A percentile compares a stretch with the other conserved stretches of the same genome.
These are phyloP conservation scores for Arvicanthis niloticus DNA, from an alignment of 2,113 vertebrate species.

Conservation along the genomic window DNA sequence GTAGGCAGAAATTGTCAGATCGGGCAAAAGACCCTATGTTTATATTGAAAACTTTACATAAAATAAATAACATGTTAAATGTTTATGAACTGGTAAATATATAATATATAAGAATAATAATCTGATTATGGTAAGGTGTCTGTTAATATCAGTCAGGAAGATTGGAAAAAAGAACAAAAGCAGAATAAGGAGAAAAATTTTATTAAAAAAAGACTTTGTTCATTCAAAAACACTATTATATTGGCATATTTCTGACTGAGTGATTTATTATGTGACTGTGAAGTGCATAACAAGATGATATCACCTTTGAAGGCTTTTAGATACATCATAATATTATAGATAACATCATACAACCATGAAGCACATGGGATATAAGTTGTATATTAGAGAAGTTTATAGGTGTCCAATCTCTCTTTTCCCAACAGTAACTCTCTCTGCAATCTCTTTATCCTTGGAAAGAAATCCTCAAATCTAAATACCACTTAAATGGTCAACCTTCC, in stretches of 20 bases:
- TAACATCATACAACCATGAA: background rate
- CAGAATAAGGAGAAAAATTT: background rate
- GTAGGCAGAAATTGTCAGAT: background rate
- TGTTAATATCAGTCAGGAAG: background rate
- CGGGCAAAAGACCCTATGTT: background rate
- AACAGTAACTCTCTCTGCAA: background rate
- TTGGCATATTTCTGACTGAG: background rate
- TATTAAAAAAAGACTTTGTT: background rate
- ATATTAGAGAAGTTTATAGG: background rate
- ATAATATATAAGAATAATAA: background rate
- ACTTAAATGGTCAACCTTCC: background rate
- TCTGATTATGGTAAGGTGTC: background rate
- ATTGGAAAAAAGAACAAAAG: background rate
- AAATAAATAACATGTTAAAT: background rate
- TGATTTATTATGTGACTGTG: background rate
- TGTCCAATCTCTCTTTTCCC: too few relatives aligned
- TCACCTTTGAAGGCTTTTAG: background rate
- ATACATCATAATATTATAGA: background rate
- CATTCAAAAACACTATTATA: background rate
- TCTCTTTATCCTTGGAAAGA: background rate
- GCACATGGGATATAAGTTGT: fast-evolving
- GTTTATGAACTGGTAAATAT: background rate
- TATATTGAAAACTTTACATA: background rate
- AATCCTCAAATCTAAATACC: background rate
- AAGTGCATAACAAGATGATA: background rate